A percentile compares a stretch with the other conserved stretches of the same genome.
These are phyloP conservation scores for Melikaiella ostensackeni DNA, from an alignment of 2,888 invertebrate species.

Conservation along the genomic window DNA sequence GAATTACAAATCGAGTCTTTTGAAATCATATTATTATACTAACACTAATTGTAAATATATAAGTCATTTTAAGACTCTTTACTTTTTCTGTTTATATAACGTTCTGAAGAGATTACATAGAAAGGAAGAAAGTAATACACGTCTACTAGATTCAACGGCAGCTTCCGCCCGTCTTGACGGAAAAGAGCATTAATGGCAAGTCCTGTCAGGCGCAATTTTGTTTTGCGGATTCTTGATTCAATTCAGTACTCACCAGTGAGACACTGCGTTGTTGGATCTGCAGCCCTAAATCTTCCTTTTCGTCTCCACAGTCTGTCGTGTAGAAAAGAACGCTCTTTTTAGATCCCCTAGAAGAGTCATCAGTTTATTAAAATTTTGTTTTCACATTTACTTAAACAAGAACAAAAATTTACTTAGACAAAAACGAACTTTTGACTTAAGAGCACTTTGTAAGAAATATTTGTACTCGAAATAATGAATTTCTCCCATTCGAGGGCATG, in stretches of 20 bases:
- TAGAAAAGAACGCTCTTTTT: constrained; percentile 72
- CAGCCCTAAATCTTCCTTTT: constrained; percentile 67
- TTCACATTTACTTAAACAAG: no score
- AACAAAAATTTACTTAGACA: no score
- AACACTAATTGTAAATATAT: no score
- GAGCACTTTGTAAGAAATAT: no score
- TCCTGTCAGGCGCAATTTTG: not conserved
- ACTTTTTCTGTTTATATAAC: no score
- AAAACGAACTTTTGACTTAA: no score
- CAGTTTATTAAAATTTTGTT: no score
- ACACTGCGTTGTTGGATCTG: constrained; percentile 72
- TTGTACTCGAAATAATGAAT: no score
- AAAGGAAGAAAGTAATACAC: not conserved
- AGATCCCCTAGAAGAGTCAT: constrained; percentile 67
- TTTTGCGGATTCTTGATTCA: not conserved
- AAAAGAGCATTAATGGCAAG: not conserved
- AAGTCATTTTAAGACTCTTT: no score
- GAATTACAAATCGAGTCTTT: not conserved
- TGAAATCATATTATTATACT: not conserved
- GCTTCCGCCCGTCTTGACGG: not conserved
- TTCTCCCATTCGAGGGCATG: no score
- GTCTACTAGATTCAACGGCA: not conserved
- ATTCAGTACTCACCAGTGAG: constrained; percentile 66
- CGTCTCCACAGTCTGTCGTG: constrained; percentile 73
- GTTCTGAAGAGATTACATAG: not conserved